Percentiles rank a stretch among this genome's conserved stretches.
Evolutionary conservation across 2,113 vertebrate genomes (phyloP).

Genomic region (Anguilla japonica): DNA sequence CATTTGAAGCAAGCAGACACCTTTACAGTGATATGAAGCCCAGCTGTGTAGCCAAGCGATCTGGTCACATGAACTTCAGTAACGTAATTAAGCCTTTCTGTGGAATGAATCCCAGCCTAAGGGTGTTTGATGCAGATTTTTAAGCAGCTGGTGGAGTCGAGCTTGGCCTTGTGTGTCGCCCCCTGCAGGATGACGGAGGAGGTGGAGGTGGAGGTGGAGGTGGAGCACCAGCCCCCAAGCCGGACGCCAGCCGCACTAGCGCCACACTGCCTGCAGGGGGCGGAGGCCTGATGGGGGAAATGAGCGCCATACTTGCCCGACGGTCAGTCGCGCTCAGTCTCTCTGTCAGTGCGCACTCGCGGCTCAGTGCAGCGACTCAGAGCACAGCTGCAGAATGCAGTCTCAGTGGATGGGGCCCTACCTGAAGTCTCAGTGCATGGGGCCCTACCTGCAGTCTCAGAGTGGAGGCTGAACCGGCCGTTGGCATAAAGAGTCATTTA

Average conservation of each 20-base stretch:
- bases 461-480: too few relatives aligned
- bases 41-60: too few relatives aligned
- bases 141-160: not conserved
- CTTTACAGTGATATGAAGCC: too few relatives aligned
- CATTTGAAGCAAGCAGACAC: too few relatives aligned
- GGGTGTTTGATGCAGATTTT: too few relatives aligned
- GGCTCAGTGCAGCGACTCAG: not conserved
- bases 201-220: too few relatives aligned
- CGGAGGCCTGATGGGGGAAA: constrained; percentile 83
- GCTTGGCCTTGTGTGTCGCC: constrained; percentile 38
- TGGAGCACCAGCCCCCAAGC: constrained; percentile 54
- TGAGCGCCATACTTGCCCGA: constrained; percentile 87
- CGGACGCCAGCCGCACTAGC: constrained; percentile 70
- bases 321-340: constrained; percentile 67
- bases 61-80: too few relatives aligned
- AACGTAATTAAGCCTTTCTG: too few relatives aligned
- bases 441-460: not conserved
- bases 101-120: too few relatives aligned
- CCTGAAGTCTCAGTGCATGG: not conserved
- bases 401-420: too few relatives aligned
- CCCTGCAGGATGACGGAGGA: constrained; percentile 72
- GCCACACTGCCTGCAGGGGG: constrained; percentile 60
- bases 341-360: not conserved
- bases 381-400: too few relatives aligned
- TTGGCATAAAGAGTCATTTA: not conserved